Percentiles rank a stretch among this genome's conserved stretches.
These are phyloP conservation scores for Eledona agricola DNA, from an alignment of 2,888 invertebrate genomes.

Conservation along the genomic window DNA sequence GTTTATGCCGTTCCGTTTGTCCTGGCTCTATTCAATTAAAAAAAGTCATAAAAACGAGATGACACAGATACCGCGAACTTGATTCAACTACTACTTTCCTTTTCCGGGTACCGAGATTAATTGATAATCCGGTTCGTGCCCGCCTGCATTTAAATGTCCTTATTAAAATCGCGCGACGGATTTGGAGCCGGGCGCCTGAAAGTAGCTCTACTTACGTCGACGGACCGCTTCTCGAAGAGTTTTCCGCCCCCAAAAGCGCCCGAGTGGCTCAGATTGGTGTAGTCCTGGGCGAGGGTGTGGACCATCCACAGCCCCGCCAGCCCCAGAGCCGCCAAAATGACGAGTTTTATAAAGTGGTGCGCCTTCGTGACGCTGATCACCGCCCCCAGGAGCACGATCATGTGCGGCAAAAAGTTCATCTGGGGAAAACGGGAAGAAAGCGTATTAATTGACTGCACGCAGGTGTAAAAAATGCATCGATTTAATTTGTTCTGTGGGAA, in stretches of 20 bases:
- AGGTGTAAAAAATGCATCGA: slow-evolving; percentile 10
- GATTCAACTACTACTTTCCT: no score
- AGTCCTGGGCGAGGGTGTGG: slow-evolving; percentile 62
- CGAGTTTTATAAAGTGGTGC: slow-evolving; percentile 58
- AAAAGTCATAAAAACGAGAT: slow-evolving; percentile 3
- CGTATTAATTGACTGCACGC: slow-evolving; percentile 12
- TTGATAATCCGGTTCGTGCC: no score
- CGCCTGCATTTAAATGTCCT: no score
- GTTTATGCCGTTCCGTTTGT: slow-evolving; percentile 40
- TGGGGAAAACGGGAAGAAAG: slow-evolving; percentile 31
- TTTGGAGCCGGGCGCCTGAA: background rate
- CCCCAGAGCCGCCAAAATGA: slow-evolving; percentile 60
- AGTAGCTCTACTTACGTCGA: slow-evolving; percentile 26
- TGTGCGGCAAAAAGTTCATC: slow-evolving; percentile 47
- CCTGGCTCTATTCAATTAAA: slow-evolving; percentile 3
- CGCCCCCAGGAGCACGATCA: slow-evolving; percentile 42
- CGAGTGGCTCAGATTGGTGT: slow-evolving; percentile 53
- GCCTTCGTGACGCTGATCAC: slow-evolving; percentile 55
- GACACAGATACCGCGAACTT: no score
- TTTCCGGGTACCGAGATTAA: no score
- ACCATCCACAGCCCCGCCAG: slow-evolving; percentile 63
- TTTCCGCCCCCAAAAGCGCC: slow-evolving; percentile 29
- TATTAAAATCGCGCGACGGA: no score
- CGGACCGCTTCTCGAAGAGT: slow-evolving; percentile 27
- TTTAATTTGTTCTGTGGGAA: slow-evolving; percentile 2